phyloP scores from a whole-genome alignment of 1,140 invertebrate species.

The Physella acuta region DNA sequence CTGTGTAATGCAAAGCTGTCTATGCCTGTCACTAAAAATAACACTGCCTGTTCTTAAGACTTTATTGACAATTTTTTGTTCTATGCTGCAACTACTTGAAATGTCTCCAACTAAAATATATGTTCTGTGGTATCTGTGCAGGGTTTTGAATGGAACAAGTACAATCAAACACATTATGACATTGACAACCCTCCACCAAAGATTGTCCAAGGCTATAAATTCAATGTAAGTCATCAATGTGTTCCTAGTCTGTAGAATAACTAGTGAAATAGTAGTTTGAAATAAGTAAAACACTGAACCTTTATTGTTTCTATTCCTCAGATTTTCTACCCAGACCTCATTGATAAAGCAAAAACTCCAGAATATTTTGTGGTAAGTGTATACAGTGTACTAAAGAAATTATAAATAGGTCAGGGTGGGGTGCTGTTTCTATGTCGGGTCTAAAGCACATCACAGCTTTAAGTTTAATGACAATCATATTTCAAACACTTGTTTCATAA shows the following conservation, averaged over 20 bases:
- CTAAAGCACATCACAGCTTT: no score
- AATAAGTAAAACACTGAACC: no score
- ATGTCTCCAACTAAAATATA: background rate
- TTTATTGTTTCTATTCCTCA: conserved; percentile 50
- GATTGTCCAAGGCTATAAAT: conserved; percentile 99
- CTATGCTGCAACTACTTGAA: no score
- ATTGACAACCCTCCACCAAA: conserved; percentile 99
- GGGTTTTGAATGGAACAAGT: conserved; percentile 99
- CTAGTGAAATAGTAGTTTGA: no score
- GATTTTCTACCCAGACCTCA: conserved; percentile 99
- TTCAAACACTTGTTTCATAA: no score
- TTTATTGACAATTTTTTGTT: background rate
- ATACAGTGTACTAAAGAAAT: background rate
- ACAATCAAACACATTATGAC: conserved; percentile 99
- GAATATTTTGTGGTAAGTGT: conserved; percentile 77
- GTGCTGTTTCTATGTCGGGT: no score
- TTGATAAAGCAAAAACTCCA: conserved; percentile 91
- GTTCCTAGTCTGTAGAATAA: no score
- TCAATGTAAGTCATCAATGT: conserved; percentile 71
- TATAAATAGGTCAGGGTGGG: no score
- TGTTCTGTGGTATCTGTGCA: conserved; percentile 40
- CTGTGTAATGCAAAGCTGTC: no score
- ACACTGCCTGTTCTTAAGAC: background rate
- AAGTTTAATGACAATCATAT: no score
- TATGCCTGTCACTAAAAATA: no score